A percentile compares a stretch with the other conserved stretches of the same genome.
Conservation (phyloP, 2,888 invertebrate genomes). For the Caenorhabditis sp. region DNA sequence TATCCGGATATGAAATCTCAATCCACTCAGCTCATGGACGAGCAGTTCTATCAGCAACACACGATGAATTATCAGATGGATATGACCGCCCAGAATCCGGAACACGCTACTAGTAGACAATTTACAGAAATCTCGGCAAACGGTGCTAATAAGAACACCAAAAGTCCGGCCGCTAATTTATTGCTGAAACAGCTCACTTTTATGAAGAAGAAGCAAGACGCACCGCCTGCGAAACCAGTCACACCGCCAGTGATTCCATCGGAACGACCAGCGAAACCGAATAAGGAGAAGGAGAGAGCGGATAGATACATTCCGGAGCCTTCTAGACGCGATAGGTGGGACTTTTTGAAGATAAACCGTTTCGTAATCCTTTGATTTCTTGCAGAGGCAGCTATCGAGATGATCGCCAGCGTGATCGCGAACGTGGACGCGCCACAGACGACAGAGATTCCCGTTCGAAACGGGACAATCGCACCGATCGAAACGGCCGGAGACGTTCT, state of each 20-base stretch:
- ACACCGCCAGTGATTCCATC: conserved; percentile 18
- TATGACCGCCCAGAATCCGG: not conserved
- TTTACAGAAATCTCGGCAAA: not conserved
- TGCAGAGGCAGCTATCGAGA: not conserved
- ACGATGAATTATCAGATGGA: not conserved
- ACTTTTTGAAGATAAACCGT: not conserved
- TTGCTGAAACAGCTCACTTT: conserved; percentile 36
- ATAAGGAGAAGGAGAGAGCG: conserved; percentile 51
- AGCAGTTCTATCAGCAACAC: conserved; percentile 50
- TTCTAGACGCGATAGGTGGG: too few species aligned
- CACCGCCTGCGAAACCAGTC: not conserved
- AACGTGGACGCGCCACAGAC: too few species aligned
- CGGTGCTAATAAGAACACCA: not conserved
- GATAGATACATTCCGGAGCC: conserved; percentile 62
- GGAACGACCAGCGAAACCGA: conserved; percentile 47
- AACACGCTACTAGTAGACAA: not conserved
- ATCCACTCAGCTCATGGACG: conserved; percentile 15
- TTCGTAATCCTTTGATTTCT: not conserved
- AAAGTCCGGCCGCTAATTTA: conserved; percentile 10
- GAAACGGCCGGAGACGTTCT: not conserved
- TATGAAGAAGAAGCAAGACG: conserved; percentile 40
- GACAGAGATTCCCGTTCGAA: not conserved
- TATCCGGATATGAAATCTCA: not conserved
- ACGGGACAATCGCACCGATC: not conserved
- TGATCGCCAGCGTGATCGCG: too few species aligned